Conservation (phyloP, 2,888 invertebrate genomes). For the Hydraecia micacea region DNA sequence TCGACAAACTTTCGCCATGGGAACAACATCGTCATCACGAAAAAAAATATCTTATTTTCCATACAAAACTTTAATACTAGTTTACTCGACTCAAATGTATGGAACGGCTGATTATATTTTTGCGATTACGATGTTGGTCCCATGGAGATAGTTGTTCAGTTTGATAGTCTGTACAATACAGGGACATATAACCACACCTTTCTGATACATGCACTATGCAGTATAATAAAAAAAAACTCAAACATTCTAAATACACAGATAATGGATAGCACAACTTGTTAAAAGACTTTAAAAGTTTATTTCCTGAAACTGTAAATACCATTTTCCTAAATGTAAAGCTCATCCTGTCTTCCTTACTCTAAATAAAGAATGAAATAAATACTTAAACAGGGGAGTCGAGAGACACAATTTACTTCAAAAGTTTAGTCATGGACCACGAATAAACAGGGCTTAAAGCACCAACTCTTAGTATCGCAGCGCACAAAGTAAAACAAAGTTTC, state of each 20-base stretch:
- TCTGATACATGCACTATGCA: neutral
- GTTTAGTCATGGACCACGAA: conserved; percentile 73
- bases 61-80: too few species aligned
- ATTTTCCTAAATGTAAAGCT: conserved; percentile 36
- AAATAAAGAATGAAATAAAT: conserved; percentile 62
- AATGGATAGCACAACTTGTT: neutral
- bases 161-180: neutral
- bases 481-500: conserved; percentile 65
- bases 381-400: conserved; percentile 53
- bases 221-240: conserved; percentile 10
- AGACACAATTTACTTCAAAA: conserved; percentile 73
- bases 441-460: conserved; percentile 73
- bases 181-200: neutral
- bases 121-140: too few species aligned
- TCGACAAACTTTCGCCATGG: neutral
- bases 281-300: conserved; percentile 21
- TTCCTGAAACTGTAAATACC: conserved; percentile 25
- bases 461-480: conserved; percentile 53
- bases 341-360: conserved; percentile 21
- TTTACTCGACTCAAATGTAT: too few species aligned
- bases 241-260: neutral
- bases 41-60: neutral
- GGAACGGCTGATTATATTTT: neutral
- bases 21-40: neutral
- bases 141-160: neutral